Evolutionary conservation across 2,797 vertebrate genomes (phyloP), one percentile per base, ranked within the genome.

Genomic region (Xenentodon cancila): DNA sequence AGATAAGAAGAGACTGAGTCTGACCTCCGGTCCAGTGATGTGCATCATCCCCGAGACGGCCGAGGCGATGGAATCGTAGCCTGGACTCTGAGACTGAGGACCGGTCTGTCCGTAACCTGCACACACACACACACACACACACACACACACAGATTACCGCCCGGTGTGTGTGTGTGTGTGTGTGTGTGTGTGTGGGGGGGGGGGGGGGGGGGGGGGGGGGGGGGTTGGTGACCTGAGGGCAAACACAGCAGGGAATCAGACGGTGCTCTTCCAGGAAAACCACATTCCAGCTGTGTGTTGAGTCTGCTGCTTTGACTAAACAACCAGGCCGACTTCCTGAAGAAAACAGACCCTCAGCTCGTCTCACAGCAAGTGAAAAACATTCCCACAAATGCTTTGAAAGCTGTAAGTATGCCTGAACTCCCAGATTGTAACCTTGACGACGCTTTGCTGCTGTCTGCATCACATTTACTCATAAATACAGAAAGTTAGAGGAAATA

Each of bases 11-110:
- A 59, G 19, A 13, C 30, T 12, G 27, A 27, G 25, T 48, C 81
- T 69, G 88, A 98, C 97, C 96, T 99, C 94, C 1, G 96, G 92
- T 1, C 97, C 97, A 2, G 97, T 98, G 85, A 99, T 95, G 84
- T 98, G 93, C 94, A 98, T 95, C 86, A 99, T 94, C 68, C 97
- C 97, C 37, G 97, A 97, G 76, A 95, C 80, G 7, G 95, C 97
- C 15, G 94, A 95, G 46, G 94, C 95, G 56, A 99, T 81, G 19
- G 96, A 94, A 86, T 99, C 97, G 68, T 98, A 98, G 0, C 97
- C 97, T 34, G 94, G 94, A 77, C 91, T 93, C 56, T 93, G 94
- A 73, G 91, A 91, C 71, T 90, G 79, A n/a, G 97, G 97, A 30
- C 96, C 97, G 0, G 94, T 96, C 91, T 98, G 96, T 59, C 97